Conservation (phyloP, 2,113 vertebrate genomes). For the Rallus limicola region DNA sequence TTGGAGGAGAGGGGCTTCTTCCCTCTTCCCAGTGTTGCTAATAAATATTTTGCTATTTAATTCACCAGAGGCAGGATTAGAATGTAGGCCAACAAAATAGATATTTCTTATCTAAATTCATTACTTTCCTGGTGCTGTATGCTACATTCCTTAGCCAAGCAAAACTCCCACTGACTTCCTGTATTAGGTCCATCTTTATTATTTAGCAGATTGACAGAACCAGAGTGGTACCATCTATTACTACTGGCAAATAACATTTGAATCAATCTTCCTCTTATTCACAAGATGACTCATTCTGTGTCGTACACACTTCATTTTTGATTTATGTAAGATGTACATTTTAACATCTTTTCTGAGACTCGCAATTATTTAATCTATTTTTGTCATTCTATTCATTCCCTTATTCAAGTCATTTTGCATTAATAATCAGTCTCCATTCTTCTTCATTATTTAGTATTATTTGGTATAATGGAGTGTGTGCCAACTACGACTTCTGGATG, state of each 20-base stretch:
- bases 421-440: slow-evolving; percentile 73
- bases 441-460: slow-evolving; percentile 74
- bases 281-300: slow-evolving; percentile 70
- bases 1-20: not conserved
- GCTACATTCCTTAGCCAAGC: slow-evolving; percentile 14
- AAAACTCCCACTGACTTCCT: slow-evolving; percentile 58
- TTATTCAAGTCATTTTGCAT: slow-evolving; percentile 68
- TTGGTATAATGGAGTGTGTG: slow-evolving; percentile 58
- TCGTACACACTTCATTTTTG: slow-evolving; percentile 73
- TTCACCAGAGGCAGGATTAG: not conserved
- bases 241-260: slow-evolving; percentile 62
- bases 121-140: not conserved
- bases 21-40: not conserved
- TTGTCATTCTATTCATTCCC: slow-evolving; percentile 56
- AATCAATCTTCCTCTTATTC: slow-evolving; percentile 66
- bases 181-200: slow-evolving; percentile 29
- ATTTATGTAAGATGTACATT: slow-evolving; percentile 69
- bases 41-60: not conserved
- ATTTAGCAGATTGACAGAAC: slow-evolving; percentile 52
- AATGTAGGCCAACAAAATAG: slow-evolving; percentile 2
- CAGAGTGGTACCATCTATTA: slow-evolving; percentile 49
- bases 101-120: slow-evolving; percentile 26
- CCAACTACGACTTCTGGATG: slow-evolving; percentile 62
- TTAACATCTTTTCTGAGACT: slow-evolving; percentile 69
- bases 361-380: slow-evolving; percentile 79